Conservation (phyloP, 2,888 invertebrate genomes). For the Listrodromus nycthemerus region DNA sequence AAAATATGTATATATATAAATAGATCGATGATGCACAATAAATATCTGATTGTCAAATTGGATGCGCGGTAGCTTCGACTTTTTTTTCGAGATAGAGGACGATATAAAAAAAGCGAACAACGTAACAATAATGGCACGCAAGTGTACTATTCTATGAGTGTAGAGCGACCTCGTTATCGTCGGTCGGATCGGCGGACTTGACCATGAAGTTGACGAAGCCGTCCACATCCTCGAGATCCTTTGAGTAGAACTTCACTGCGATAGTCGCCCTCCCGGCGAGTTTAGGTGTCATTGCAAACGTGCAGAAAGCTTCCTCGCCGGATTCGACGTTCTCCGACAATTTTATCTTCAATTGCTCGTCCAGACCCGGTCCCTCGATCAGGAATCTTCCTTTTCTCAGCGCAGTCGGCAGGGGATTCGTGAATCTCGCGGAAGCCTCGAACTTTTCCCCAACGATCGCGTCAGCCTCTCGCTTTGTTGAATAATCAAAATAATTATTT, state of each 20-base stretch:
- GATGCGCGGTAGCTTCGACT: constrained; percentile 44
- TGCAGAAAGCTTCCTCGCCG: constrained; percentile 89
- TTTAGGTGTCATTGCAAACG: constrained; percentile 92
- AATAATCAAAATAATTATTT: constrained; percentile 26
- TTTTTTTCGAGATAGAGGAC: constrained; percentile 27
- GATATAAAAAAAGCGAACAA: constrained; percentile 28
- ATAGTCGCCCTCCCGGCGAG: constrained; percentile 93
- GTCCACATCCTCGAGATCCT: constrained; percentile 95
- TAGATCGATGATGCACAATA: constrained; percentile 44
- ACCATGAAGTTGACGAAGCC: constrained; percentile 93
- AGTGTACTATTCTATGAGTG: neutral
- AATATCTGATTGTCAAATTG: constrained; percentile 56
- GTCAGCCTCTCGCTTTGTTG: constrained; percentile 82
- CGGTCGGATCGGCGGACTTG: constrained; percentile 80
- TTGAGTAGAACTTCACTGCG: constrained; percentile 94
- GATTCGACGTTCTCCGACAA: constrained; percentile 88
- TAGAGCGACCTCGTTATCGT: constrained; percentile 58
- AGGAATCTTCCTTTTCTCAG: constrained; percentile 92
- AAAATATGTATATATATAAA: constrained; percentile 21
- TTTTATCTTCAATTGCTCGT: constrained; percentile 90
- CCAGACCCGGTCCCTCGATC: constrained; percentile 93
- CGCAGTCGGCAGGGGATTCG: constrained; percentile 93
- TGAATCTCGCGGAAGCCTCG: constrained; percentile 88
- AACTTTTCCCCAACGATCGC: constrained; percentile 85
- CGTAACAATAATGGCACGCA: constrained; percentile 50